A percentile compares a stretch with the other conserved stretches of the same genome.
These are phyloP conservation scores for Centropus bengalensis DNA, from an alignment of 2,113 vertebrate genomes.

Conservation along the genomic window DNA sequence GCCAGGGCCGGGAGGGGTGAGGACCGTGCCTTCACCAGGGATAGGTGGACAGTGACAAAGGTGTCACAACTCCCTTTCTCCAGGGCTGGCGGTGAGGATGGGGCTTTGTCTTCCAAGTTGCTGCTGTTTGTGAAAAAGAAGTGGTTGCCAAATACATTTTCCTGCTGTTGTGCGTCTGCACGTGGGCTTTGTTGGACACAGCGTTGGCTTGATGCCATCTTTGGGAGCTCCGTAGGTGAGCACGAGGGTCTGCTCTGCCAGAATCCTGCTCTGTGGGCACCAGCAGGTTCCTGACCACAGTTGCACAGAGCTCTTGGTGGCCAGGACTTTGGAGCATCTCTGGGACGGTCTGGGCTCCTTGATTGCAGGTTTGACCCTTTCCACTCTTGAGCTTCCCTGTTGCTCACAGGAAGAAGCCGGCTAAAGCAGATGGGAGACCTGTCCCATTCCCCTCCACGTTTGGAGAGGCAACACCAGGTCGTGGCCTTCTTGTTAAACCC, in stretches of 20 bases:
- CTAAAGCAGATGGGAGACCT: neutral
- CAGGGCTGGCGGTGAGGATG: neutral
- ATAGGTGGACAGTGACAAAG: neutral
- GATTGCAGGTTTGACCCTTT: neutral
- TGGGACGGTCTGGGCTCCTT: neutral
- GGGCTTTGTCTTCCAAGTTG: slow-evolving; percentile 39
- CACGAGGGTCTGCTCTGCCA: neutral
- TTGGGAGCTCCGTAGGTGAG: neutral
- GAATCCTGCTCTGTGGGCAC: neutral
- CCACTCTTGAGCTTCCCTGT: neutral
- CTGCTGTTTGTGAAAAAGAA: neutral
- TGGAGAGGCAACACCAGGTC: neutral
- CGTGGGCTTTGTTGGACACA: neutral
- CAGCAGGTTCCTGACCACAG: neutral
- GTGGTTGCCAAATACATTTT: slow-evolving; percentile 55
- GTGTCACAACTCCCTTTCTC: neutral
- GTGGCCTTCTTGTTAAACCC: neutral
- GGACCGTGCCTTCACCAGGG: neutral
- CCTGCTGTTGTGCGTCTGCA: slow-evolving; percentile 28
- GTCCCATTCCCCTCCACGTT: rapidly evolving
- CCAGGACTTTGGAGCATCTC: neutral
- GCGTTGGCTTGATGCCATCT: neutral
- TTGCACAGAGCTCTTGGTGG: neutral
- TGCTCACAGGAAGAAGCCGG: neutral
- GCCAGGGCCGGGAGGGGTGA: neutral